Evolutionary conservation across 2,797 vertebrate species (phyloP), one percentile per base, ranked within the genome.

Genomic region (Myotis planiceps): DNA sequence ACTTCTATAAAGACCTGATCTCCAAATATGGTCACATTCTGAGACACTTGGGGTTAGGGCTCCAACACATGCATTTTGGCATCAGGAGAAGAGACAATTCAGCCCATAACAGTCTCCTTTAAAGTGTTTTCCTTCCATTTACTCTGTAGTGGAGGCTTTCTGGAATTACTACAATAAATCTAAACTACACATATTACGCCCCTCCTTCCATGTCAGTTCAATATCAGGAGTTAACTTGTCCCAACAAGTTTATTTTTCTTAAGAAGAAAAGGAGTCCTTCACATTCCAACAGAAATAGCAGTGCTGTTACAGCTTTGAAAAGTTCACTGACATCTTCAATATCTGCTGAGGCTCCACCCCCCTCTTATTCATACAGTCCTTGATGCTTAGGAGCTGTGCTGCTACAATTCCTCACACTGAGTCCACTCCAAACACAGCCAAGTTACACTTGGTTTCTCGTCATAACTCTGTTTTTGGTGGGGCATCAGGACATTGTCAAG

Each of bases 381-480:
- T 58, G 75, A 66, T 94, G 39, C 83, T 79, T 92, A 18, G 76
- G 51, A 90, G 53, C 51, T 2, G 2, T 3, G 32, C 13, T 0
- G 0, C 37, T 53, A 29, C 92, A 29, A 66, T 92, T 96, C 92
- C 88, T 45, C 87, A 89, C 42, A 88, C 3, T 29, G 78, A 96
- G 76, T 16, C 88, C 75, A 94, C 95, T 10, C 0, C 60, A 91
- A 32, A 72, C 66, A 82, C 85, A 88, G 95, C 94, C 74, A 94
- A 47, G 72, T 92, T 92, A 63, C 42, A 60, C n/a, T 42, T 55
- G 80, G 71, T 78, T 97, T 97, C 95, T 96, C 79, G 79, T 98
- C 96, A 97, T 88, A 85, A 96, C 80, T 97, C 89, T 98, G 92
- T 60, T 85, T 66, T 96, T 97, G 97, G 96, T 78, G 93, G 94